A percentile compares a stretch with the other conserved stretches of the same genome.
Evolutionary conservation across 2,113 vertebrate species (phyloP).

Genomic region (Nothocercus nigrocapillus): DNA sequence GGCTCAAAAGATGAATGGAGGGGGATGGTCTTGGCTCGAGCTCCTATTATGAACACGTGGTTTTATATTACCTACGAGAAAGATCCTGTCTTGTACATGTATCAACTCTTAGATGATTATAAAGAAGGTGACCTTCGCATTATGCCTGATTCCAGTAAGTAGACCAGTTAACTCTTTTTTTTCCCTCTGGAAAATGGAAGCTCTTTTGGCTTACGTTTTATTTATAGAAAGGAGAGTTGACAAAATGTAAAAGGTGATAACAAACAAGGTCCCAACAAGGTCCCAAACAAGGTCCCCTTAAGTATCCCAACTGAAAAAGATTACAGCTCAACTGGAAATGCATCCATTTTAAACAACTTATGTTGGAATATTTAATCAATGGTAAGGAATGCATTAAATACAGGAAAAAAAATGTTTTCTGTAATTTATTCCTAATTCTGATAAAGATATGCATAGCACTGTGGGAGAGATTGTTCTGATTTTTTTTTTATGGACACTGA

Average conservation of each 20-base stretch:
- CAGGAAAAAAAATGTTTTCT: neutral
- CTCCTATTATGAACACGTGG: constrained; percentile 97
- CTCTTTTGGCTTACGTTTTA: neutral
- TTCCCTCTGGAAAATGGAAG: neutral
- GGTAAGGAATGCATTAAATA: neutral
- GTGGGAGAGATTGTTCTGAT: neutral
- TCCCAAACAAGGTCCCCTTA: neutral
- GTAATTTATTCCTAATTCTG: neutral
- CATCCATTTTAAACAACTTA: neutral
- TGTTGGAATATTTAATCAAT: neutral
- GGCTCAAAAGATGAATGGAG: constrained; percentile 98
- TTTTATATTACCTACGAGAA: constrained; percentile 99
- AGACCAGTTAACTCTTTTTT: neutral
- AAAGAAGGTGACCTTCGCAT: constrained; percentile 98
- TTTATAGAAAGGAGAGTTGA: neutral
- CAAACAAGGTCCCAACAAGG: no score
- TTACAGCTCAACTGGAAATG: neutral
- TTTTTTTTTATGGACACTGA: neutral
- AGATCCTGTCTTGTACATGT: constrained; percentile 98
- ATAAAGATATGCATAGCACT: neutral
- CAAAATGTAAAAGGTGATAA: neutral
- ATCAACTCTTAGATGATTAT: constrained; percentile 96
- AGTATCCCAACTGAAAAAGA: neutral
- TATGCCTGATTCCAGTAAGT: constrained; percentile 97
- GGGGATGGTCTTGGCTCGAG: constrained; percentile 95